Evolutionary conservation across 2,888 invertebrate species (phyloP).

Genomic region (Troides oblongomaculatus): DNA sequence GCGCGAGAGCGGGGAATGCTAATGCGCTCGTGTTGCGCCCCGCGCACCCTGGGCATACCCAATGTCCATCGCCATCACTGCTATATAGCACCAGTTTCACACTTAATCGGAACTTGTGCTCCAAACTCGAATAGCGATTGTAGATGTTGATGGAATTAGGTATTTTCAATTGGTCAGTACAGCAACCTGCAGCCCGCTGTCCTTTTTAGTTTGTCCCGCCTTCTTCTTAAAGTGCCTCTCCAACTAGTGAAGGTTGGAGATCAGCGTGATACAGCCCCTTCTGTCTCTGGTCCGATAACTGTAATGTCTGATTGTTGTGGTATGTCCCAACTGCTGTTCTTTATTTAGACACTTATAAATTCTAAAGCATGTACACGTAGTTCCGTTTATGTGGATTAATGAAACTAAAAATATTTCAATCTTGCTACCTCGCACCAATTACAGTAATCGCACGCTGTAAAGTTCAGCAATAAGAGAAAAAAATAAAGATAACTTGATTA

Average conservation of each 20-base stretch:
- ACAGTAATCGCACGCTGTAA: constrained; percentile 23
- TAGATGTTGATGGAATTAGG: background rate
- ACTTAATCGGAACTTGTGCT: constrained; percentile 13
- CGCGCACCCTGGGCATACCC: constrained; percentile 64
- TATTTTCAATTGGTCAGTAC: background rate
- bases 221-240: too few species aligned
- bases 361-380: too few species aligned
- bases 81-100: background rate
- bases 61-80: constrained; percentile 43
- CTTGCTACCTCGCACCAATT: constrained; percentile 12
- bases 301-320: too few species aligned
- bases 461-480: constrained; percentile 9
- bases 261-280: too few species aligned
- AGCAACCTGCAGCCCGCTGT: too few species aligned
- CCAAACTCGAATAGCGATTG: background rate
- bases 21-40: constrained; percentile 70
- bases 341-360: too few species aligned
- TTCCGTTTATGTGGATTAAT: too few species aligned
- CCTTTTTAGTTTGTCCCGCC: too few species aligned
- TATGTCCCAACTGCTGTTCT: too few species aligned
- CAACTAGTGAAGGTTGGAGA: too few species aligned
- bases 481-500: constrained; percentile 1
- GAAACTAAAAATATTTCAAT: constrained; percentile 10
- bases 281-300: too few species aligned
- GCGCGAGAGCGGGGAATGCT: constrained; percentile 68